These are phyloP conservation scores for Orchesella cincta DNA, from an alignment of 1,140 invertebrate species.

Conservation along the genomic window DNA sequence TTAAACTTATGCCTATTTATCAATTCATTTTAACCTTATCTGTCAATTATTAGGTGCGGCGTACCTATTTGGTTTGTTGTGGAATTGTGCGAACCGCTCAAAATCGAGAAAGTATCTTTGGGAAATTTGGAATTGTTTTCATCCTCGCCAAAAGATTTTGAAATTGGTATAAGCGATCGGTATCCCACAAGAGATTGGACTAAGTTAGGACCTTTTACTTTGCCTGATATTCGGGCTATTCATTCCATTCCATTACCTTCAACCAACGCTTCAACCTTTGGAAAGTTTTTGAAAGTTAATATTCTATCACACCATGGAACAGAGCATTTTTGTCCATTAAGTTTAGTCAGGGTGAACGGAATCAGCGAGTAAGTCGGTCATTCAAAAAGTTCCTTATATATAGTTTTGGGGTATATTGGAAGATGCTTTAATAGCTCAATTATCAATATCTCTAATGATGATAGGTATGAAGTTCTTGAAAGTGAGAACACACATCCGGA, in stretches of 20 bases:
- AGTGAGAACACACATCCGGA: slow-evolving; percentile 50
- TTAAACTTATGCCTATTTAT: not conserved
- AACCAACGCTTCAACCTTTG: slow-evolving; percentile 63
- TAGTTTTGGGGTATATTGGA: too few relatives aligned
- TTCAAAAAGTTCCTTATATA: not conserved
- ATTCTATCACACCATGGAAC: slow-evolving; percentile 89
- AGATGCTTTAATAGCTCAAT: too few relatives aligned
- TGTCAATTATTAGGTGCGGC: slow-evolving; percentile 55
- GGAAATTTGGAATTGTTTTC: slow-evolving; percentile 99
- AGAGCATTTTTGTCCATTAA: slow-evolving; percentile 97
- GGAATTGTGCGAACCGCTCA: slow-evolving; percentile 95
- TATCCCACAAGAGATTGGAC: slow-evolving; percentile 92
- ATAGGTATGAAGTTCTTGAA: slow-evolving; percentile 68
- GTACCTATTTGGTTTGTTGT: slow-evolving; percentile 86
- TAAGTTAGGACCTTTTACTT: slow-evolving; percentile 79
- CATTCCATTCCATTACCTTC: slow-evolving; percentile 73
- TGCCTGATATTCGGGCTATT: slow-evolving; percentile 80
- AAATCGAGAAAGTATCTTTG: slow-evolving; percentile 81
- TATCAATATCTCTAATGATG: too few relatives aligned
- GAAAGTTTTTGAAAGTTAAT: slow-evolving; percentile 88
- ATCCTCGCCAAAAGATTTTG: slow-evolving; percentile 89
- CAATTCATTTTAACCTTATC: not conserved
- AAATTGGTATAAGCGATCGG: slow-evolving; percentile 81
- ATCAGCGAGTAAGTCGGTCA: slow-evolving; percentile 70
- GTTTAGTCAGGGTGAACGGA: slow-evolving; percentile 85